These are phyloP conservation scores for Grapholita molesta DNA, from an alignment of 1,140 invertebrate species.

Conservation along the genomic window DNA sequence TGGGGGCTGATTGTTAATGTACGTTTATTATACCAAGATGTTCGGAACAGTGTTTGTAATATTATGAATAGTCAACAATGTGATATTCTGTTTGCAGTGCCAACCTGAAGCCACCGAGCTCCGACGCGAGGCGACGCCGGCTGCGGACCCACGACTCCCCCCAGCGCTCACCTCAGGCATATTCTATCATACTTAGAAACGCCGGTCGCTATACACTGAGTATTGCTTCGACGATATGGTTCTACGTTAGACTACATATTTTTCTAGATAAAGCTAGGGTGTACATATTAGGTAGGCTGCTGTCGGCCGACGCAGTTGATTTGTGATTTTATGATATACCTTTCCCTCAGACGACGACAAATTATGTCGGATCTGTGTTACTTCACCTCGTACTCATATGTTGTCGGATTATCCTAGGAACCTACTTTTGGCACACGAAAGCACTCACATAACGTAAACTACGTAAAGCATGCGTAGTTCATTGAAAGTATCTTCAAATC, in stretches of 20 bases:
- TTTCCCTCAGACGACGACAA: background rate
- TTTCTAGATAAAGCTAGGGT: conserved; percentile 7
- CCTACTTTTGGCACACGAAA: too few relatives aligned
- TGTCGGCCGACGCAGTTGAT: background rate
- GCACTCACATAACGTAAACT: too few relatives aligned
- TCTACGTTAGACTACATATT: background rate
- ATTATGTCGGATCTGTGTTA: background rate
- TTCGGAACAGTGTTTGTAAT: too few relatives aligned
- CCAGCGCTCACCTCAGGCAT: background rate
- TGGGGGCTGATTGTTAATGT: too few relatives aligned
- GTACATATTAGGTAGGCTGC: background rate
- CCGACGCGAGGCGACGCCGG: background rate
- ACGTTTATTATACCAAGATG: too few relatives aligned
- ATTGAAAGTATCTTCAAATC: too few relatives aligned
- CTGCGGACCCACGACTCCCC: background rate
- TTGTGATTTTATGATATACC: background rate
- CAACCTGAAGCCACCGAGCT: background rate
- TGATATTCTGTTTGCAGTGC: too few relatives aligned
- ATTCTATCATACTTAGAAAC: background rate
- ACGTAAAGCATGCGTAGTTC: too few relatives aligned
- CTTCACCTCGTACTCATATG: too few relatives aligned
- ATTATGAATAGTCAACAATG: too few relatives aligned
- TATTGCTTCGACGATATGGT: conserved; percentile 3
- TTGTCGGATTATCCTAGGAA: too few relatives aligned
- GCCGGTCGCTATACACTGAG: background rate